Base-by-base conservation (phyloP, 2,113 vertebrate species). In the Isurus oxyrinchus region DNA sequence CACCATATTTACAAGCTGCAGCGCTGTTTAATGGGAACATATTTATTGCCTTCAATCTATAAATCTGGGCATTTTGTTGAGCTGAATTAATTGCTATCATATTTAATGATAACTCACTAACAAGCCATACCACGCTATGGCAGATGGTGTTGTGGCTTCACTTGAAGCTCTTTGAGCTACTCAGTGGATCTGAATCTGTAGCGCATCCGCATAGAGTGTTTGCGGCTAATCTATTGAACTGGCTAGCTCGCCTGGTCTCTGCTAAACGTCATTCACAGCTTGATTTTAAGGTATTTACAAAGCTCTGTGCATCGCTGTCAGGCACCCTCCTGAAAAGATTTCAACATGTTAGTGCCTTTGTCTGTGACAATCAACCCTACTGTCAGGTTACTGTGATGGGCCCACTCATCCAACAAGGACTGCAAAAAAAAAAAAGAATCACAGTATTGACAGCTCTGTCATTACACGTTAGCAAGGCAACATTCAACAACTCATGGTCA, bases 321-420 rank as follows among this genome's bases (percentile, higher is more conserved):
- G 35, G 25, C 31, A 5, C 55, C 31, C 31, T 93, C 88, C 25
- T 31, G 53, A 27, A 90, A 55, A 59, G 57, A 57, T 93, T 90
- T 90, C 55, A 93, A 19, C 31, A 3, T 31, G 53, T 57, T 31
- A 14, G 88, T 35, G 55, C 55, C 88, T 91, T 57, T 91, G 55
- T 91, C 88, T 16, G 88, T n/a, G 57, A 31, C 55, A 91, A 91
- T 91, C 88, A 93, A 14, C 31, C 88, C 31, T n/a, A 57, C 55
- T 59, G 27, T 61, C 88, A 59, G 55, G 88, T 93, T n/a, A 93
- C 88, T 5, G 88, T 93, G 88, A 93, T 93, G 57, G 88, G n/a
- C n/a, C 55, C 57, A 59, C 57, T 93, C 88, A 61, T n/a, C 5
- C 57, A 93, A 93, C 55, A 59, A 61, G 14, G 55, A 21, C 40